Percentiles rank a stretch among this genome's conserved stretches.
These are phyloP conservation scores for Oxytorus armatus DNA, from an alignment of 2,888 invertebrate species.

Conservation along the genomic window DNA sequence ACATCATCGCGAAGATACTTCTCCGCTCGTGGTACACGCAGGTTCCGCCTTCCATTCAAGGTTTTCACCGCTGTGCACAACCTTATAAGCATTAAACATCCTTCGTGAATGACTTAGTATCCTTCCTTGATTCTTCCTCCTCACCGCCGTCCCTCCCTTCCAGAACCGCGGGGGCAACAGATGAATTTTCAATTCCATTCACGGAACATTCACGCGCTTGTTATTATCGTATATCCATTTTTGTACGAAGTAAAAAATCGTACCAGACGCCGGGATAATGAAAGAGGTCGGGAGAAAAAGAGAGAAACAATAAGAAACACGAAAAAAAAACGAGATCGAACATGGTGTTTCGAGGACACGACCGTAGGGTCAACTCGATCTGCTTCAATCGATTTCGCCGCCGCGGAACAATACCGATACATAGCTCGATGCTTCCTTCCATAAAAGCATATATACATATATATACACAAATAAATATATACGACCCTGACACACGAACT, in stretches of 20 bases:
- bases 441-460: not conserved
- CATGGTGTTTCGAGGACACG: constrained; percentile 65
- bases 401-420: constrained; percentile 62
- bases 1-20: constrained; percentile 61
- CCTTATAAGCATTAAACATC: constrained; percentile 15
- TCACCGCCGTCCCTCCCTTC: too few relatives aligned
- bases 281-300: constrained; percentile 1
- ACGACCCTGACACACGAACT: constrained; percentile 62
- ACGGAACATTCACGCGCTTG: not conserved
- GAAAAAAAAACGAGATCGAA: constrained; percentile 49
- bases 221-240: constrained; percentile 29
- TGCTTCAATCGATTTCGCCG: constrained; percentile 70
- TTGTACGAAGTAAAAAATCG: constrained; percentile 47
- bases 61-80: constrained; percentile 42
- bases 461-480: constrained; percentile 29
- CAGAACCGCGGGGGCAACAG: constrained; percentile 17
- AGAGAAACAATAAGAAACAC: constrained; percentile 17
- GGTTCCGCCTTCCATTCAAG: constrained; percentile 65
- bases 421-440: constrained; percentile 23
- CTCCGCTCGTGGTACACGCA: constrained; percentile 40
- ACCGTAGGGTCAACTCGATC: constrained; percentile 70
- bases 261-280: constrained; percentile 48
- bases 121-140: constrained; percentile 28
- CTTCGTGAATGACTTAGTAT: constrained; percentile 29
- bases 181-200: constrained; percentile 62